These are phyloP conservation scores for Drosophila pruinosa DNA, from an alignment of 1,140 invertebrate genomes.

Conservation along the genomic window DNA sequence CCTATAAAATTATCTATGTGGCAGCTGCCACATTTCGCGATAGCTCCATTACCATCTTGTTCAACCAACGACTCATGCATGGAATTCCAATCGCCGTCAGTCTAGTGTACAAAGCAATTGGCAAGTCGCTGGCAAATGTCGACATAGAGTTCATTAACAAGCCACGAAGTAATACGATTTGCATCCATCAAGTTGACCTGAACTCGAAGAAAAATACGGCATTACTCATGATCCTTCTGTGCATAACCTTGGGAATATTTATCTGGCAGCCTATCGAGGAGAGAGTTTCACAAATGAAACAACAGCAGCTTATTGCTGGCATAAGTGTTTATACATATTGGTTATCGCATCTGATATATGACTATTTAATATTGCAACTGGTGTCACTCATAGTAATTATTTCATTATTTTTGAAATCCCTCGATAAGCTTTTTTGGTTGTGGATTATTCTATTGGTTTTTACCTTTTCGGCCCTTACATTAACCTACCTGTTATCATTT, in stretches of 20 bases:
- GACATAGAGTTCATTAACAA: slow-evolving; percentile 39
- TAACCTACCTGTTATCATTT: slow-evolving; percentile 32
- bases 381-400: slow-evolving; percentile 56
- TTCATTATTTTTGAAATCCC: slow-evolving; percentile 34
- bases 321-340: slow-evolving; percentile 87
- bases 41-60: slow-evolving; percentile 83
- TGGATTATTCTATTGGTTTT: slow-evolving; percentile 1
- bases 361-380: slow-evolving; percentile 67
- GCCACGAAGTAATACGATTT: not conserved
- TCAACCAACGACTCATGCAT: slow-evolving; percentile 87
- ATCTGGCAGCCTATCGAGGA: slow-evolving; percentile 88
- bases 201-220: slow-evolving; percentile 84
- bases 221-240: slow-evolving; percentile 84
- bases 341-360: slow-evolving; percentile 88
- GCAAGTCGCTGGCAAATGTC: not conserved
- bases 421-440: not conserved
- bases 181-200: slow-evolving; percentile 35
- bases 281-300: slow-evolving; percentile 83
- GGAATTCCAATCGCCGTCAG: slow-evolving; percentile 86
- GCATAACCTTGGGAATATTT: slow-evolving; percentile 85
- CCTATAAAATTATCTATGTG: slow-evolving; percentile 75
- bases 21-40: slow-evolving; percentile 82
- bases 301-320: slow-evolving; percentile 87
- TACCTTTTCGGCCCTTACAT: slow-evolving; percentile 20
- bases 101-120: slow-evolving; percentile 85